Conservation (phyloP, 2,797 vertebrate genomes). For the Threskiornis aethiopicus region DNA sequence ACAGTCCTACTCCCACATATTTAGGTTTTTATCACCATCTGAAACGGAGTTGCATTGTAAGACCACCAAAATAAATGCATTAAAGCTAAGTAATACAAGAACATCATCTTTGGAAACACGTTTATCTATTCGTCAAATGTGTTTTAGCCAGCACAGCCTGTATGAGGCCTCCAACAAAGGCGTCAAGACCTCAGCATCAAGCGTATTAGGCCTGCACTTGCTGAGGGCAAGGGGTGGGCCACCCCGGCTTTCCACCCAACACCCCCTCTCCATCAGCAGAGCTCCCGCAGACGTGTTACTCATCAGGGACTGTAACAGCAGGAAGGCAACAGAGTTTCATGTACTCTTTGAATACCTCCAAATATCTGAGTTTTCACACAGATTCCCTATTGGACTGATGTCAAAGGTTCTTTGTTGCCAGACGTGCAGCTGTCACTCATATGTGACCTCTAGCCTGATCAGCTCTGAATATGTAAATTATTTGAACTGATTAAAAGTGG, state of each 20-base stretch:
- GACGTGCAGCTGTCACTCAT: not conserved
- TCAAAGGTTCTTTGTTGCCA: not conserved
- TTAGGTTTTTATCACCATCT: not conserved
- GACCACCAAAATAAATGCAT: not conserved
- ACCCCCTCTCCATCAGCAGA: not conserved
- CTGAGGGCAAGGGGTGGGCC: not conserved
- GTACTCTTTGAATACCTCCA: not conserved
- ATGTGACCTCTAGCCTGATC: not conserved
- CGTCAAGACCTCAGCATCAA: not conserved
- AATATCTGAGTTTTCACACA: not conserved
- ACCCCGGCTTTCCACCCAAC: not conserved
- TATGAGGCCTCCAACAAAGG: not conserved
- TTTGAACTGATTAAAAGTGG: not conserved
- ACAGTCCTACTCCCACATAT: not conserved
- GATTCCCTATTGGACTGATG: not conserved
- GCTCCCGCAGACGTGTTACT: not conserved
- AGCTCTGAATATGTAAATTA: not conserved
- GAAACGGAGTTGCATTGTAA: not conserved
- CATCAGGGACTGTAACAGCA: not conserved
- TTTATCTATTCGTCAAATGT: not conserved
- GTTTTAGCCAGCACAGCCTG: not conserved
- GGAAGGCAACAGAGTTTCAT: not conserved
- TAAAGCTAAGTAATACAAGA: not conserved
- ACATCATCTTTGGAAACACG: not conserved
- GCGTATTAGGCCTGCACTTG: no score